Conservation (phyloP, 2,113 vertebrate species). For the Oncorhynchus masou region DNA sequence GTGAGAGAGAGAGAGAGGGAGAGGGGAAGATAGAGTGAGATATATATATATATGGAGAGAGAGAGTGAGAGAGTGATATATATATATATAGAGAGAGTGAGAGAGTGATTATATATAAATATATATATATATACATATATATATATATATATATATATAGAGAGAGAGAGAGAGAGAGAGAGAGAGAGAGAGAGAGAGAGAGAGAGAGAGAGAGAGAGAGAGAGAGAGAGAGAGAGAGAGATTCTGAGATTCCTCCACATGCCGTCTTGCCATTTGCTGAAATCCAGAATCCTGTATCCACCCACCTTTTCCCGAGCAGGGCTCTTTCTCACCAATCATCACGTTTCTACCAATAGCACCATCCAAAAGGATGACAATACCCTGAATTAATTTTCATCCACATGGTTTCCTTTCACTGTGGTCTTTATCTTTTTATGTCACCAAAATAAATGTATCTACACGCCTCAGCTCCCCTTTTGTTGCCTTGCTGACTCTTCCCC, state of each 20-base stretch:
- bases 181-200: too few species aligned
- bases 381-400: conserved; percentile 38
- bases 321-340: conserved; percentile 46
- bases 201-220: too few species aligned
- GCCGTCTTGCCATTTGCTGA: conserved; percentile 52
- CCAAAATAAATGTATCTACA: not conserved
- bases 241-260: conserved; percentile 48
- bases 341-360: conserved; percentile 34
- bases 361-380: conserved; percentile 23
- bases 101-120: too few species aligned
- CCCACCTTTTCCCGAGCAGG: conserved; percentile 37
- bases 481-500: conserved; percentile 25
- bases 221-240: not conserved
- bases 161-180: not conserved
- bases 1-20: too few species aligned
- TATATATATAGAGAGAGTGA: too few species aligned
- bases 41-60: too few species aligned
- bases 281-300: conserved; percentile 52
- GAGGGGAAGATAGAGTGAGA: too few species aligned
- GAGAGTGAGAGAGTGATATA: too few species aligned
- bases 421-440: not conserved
- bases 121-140: too few species aligned
- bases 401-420: conserved; percentile 48
- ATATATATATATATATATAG: too few species aligned
- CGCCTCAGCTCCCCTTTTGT: conserved; percentile 18